phyloP scores from a whole-genome alignment of 30 jellyfish, hydroid and myxozoan species.

The Hydractinia echinata region DNA sequence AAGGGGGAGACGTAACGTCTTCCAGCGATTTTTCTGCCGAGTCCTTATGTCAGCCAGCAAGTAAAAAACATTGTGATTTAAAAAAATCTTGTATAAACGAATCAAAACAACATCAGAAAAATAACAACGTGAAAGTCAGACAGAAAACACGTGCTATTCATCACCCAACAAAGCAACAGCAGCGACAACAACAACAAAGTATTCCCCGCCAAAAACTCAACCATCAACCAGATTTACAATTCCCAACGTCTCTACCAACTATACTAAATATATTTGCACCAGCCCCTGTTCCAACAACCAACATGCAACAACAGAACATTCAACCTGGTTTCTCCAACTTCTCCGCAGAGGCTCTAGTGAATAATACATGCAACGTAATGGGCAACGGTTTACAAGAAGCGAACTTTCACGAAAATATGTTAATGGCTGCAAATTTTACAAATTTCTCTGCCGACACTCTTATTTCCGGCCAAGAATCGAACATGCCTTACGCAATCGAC shows the following conservation, averaged over 20 bases:
- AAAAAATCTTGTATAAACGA: too few species aligned
- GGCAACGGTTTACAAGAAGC: constrained; percentile 13
- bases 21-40: constrained; percentile 36
- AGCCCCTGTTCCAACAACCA: constrained; percentile 62
- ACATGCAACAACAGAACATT: constrained; percentile 42
- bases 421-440: constrained; percentile 59
- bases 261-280: constrained; percentile 91
- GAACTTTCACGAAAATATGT: constrained; percentile 26
- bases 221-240: constrained; percentile 30
- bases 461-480: constrained; percentile 61
- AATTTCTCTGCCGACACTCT: constrained; percentile 81
- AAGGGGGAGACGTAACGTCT: neutral
- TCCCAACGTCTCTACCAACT: constrained; percentile 54
- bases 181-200: neutral
- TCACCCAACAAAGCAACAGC: neutral
- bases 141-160: neutral
- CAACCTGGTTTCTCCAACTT: constrained; percentile 74
- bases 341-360: constrained; percentile 80
- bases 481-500: constrained; percentile 78
- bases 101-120: neutral
- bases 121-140: neutral
- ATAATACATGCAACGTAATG: constrained; percentile 42
- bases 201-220: constrained; percentile 6
- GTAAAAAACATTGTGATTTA: neutral
- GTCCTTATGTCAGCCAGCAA: constrained; percentile 32